Base-by-base conservation (phyloP, 2,888 invertebrate species). In the Clepsis dumicolana region DNA sequence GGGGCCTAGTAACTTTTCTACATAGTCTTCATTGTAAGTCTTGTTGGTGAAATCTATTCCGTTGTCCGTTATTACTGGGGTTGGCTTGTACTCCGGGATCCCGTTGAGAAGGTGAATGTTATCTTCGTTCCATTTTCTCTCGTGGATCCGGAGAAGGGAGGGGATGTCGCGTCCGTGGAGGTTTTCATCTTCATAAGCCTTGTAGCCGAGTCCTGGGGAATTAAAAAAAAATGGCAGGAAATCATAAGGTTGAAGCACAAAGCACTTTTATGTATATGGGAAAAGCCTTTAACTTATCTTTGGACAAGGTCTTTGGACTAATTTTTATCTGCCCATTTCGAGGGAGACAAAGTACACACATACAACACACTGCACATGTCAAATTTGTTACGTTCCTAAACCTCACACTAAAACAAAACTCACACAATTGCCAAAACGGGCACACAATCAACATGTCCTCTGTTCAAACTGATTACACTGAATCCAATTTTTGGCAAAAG, bases 41-140 rank as follows among this genome's bases (percentile, higher is more conserved):
- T 77, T 79, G 54, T 86, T 79, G 0, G 92, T 92, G 62, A 85
- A 93, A 44, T 93, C 93, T 1, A 92, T 88, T 0, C 91, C 91
- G 0, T 78, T 77, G 0, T 71, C 68, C 0, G 85, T 84, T 0
- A 86, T 61, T 0, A 80, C 68, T 0, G 92, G 92, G 0, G 69
- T 68, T 0, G 89, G 88, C 0, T 70, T 65, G 77, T 89, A 91
- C 12, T 82, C 78, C 0, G 88, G 89, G 0, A 79, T 29, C 0
- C 68, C 68, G 0, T 79, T 72, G 0, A 90, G 76, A 2, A 85
- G 83, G 7, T 84, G 81, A 0, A 80, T 80, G 27, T 82, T 79
- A 52, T 70, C 50, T 0, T 80, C 80, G 21, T 77, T 82, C 73
- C 76, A 78, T 0, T 75, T 71, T 0, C 74, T 75, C 41, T 86